These are phyloP conservation scores for Mesoclemmys tuberculata DNA, from an alignment of 2,113 vertebrate species.

Conservation along the genomic window DNA sequence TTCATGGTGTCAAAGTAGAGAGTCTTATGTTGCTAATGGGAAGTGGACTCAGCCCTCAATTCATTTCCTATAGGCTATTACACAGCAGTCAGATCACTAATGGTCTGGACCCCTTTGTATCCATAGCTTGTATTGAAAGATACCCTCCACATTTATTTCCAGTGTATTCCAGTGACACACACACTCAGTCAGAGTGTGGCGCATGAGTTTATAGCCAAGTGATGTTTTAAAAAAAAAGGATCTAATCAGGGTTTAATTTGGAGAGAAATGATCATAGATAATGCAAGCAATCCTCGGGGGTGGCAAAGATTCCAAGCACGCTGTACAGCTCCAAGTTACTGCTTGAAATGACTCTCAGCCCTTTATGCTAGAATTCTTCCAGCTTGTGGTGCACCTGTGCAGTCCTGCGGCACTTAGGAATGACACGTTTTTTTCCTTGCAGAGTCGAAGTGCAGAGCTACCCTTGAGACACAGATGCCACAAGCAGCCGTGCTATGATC, in stretches of 20 bases:
- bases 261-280: background rate
- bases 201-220: background rate
- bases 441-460: constrained; percentile 23
- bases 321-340: background rate
- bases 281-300: background rate
- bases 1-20: background rate
- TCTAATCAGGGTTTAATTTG: background rate
- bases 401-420: background rate
- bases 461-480: background rate
- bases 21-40: accelerated
- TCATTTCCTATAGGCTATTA: background rate
- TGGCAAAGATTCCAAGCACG: background rate
- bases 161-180: background rate
- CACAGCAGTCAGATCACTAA: background rate
- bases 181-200: background rate
- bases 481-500: background rate
- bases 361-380: background rate
- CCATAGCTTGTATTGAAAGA: background rate
- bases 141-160: background rate
- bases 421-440: background rate
- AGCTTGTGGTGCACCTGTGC: background rate
- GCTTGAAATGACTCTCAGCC: background rate
- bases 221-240: background rate
- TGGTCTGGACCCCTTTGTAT: background rate
- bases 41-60: background rate